Conservation (phyloP, 2,113 vertebrate species). For the Mobula birostris region DNA sequence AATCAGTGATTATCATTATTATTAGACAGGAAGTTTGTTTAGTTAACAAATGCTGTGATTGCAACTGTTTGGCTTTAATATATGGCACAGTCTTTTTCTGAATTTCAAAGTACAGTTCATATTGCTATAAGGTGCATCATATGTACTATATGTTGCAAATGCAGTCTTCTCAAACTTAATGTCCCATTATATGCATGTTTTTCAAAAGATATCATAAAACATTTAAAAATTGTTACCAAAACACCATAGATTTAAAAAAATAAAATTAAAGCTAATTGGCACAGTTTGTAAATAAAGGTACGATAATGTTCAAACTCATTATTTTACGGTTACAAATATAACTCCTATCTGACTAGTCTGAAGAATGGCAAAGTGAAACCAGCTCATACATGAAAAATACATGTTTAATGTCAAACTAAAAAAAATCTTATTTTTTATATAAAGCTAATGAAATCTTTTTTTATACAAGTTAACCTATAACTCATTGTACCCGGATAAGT, state of each 20-base stretch:
- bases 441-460: background rate
- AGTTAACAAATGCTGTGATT: conserved; percentile 6
- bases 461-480: background rate
- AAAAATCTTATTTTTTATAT: background rate
- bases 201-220: conserved; percentile 7
- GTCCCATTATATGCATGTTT: background rate
- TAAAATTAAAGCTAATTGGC: conserved; percentile 2
- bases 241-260: background rate
- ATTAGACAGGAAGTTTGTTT: conserved; percentile 20
- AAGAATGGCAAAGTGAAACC: background rate
- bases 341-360: background rate
- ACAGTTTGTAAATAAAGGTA: background rate
- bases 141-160: background rate
- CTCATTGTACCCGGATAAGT: background rate
- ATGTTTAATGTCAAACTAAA: background rate
- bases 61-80: background rate
- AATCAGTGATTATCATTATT: conserved; percentile 30
- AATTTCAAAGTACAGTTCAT: background rate
- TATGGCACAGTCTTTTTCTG: background rate
- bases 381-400: background rate
- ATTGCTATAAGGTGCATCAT: background rate
- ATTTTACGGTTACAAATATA: background rate
- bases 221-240: background rate
- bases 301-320: background rate
- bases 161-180: background rate